Base-by-base conservation (phyloP, 2,113 vertebrate species). In the Rhabdomys dilectus region DNA sequence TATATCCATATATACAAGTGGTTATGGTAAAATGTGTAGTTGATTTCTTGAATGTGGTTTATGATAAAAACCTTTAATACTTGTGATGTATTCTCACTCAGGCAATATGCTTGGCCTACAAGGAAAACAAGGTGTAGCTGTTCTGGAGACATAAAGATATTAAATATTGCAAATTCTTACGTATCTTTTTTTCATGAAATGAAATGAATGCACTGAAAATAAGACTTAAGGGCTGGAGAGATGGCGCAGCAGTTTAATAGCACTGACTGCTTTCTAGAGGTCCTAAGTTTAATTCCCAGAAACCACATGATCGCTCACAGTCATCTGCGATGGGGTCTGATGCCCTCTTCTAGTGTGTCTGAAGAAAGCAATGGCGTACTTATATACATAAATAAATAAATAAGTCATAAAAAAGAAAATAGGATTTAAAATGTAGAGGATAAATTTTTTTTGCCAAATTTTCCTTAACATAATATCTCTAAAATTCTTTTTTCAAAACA, bases 391-490 rank as follows among this genome's bases (percentile, higher is more conserved):
- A 11, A 51, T 51, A 51, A 51, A 51, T 51, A 51, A 51, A 51
- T 51, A 51, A 51, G 11, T 10, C 51, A 51, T 51, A 51, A 10
- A 51, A n/a, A 51, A 51, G 51, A 51, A 11, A 97, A 76, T 91
- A 64, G 19, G 58, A 15, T 56, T 73, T 73, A 26, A 95, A 89
- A 91, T 89, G 66, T 89, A 78, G 94, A 66, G 60, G 89, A 68
- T 24, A 66, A 92, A 56, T 80, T 5, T 9, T 5, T 9, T 15
- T n/a, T 86, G 39, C 89, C 42, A 70, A 64, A 88, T 96, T 91
- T 93, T 39, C 91, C 16, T 48, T 91, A 95, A 96, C 90, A 93
- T 78, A 92, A 91, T 39, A 62, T 21, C 66, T 94, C 91, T 81
- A 66, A 96, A 92, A 85, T 95, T 2, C 16, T 48, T 90, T 92